A percentile compares a stretch with the other conserved stretches of the same genome.
These are phyloP conservation scores for Brenthis hecate DNA, from an alignment of 2,888 invertebrate species.

Conservation along the genomic window DNA sequence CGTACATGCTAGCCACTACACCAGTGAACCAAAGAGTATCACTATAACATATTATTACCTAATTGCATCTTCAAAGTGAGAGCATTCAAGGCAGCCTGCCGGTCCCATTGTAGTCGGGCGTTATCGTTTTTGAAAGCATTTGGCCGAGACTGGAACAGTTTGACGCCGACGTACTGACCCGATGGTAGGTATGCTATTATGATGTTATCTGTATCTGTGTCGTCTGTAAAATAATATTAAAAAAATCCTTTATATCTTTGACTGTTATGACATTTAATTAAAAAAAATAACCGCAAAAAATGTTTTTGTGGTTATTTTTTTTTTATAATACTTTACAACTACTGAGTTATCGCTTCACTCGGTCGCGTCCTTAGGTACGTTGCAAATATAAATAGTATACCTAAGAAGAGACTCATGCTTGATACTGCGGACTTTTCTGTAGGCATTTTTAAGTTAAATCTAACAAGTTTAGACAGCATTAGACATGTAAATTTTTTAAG, in stretches of 20 bases:
- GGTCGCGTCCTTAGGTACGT: too few species aligned
- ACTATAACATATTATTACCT: constrained; percentile 50
- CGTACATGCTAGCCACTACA: too few species aligned
- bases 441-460: too few species aligned
- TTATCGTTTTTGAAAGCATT: constrained; percentile 82
- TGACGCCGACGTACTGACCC: constrained; percentile 86
- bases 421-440: too few species aligned
- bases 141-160: constrained; percentile 84
- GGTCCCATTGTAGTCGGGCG: constrained; percentile 84
- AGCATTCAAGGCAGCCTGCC: constrained; percentile 83
- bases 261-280: too few species aligned
- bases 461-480: too few species aligned
- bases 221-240: constrained; percentile 48
- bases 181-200: constrained; percentile 84
- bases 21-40: background rate
- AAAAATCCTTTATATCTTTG: background rate
- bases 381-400: too few species aligned
- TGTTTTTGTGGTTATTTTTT: background rate
- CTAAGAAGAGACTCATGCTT: too few species aligned
- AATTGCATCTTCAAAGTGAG: constrained; percentile 83
- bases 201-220: constrained; percentile 77
- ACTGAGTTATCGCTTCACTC: too few species aligned
- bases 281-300: background rate
- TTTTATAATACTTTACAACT: background rate
- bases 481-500: too few species aligned